These are phyloP conservation scores for Eolophus roseicapilla DNA, from an alignment of 2,113 vertebrate genomes.

Conservation along the genomic window DNA sequence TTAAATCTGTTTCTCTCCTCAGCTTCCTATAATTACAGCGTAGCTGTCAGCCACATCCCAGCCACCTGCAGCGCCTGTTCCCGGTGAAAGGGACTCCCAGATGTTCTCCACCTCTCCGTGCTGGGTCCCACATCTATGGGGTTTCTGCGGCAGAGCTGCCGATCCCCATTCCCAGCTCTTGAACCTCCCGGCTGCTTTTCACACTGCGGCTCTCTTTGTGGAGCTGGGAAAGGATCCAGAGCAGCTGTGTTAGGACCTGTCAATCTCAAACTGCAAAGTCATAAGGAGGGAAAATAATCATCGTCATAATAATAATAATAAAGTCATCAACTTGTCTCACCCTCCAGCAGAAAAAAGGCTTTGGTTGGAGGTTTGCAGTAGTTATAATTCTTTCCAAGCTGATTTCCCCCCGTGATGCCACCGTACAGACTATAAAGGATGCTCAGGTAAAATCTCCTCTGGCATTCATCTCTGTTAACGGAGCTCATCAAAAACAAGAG, in stretches of 20 bases:
- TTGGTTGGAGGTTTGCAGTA: conserved; percentile 42
- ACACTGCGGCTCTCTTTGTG: background rate
- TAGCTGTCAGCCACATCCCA: background rate
- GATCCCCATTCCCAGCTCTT: background rate
- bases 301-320: conserved; percentile 65
- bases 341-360: background rate
- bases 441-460: conserved; percentile 24
- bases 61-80: conserved; percentile 34
- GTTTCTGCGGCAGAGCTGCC: background rate
- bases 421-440: background rate
- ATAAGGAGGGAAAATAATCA: conserved; percentile 60
- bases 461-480: conserved; percentile 53
- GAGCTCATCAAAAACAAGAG: conserved; percentile 58
- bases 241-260: conserved; percentile 57
- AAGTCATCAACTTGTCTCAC: conserved; percentile 61
- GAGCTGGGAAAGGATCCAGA: conserved; percentile 64
- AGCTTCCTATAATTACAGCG: background rate
- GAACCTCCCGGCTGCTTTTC: conserved; percentile 6
- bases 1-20: background rate
- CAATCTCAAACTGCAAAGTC: conserved; percentile 59
- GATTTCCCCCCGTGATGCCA: conserved; percentile 19
- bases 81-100: conserved; percentile 11
- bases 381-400: conserved; percentile 43
- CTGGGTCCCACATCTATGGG: background rate
- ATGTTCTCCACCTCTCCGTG: background rate